These are phyloP conservation scores for Cheilosia grossa DNA, from an alignment of 2,888 invertebrate genomes.

Conservation along the genomic window DNA sequence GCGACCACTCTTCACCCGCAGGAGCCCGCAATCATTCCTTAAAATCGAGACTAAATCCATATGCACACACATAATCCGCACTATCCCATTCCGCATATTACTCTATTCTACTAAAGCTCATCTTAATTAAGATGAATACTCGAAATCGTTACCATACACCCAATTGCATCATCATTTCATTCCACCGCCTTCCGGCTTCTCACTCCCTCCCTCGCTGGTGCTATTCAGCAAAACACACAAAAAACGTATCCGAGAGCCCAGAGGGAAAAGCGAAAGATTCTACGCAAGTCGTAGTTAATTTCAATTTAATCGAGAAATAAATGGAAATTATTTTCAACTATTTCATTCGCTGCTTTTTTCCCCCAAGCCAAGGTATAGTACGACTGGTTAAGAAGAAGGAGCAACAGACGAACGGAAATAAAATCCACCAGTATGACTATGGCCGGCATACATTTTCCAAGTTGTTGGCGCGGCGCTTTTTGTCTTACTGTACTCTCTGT, in stretches of 20 bases:
- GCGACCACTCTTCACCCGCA: no score
- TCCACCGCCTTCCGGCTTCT: not conserved
- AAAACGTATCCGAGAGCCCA: not conserved
- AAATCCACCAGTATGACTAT: not conserved
- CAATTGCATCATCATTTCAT: not conserved
- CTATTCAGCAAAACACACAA: not conserved
- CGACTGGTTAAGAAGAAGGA: not conserved
- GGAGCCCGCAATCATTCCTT: no score
- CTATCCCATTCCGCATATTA: not conserved
- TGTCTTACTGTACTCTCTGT: not conserved
- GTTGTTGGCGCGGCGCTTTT: not conserved
- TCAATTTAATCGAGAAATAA: slow-evolving; percentile 69
- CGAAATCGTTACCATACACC: not conserved
- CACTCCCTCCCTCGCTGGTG: not conserved
- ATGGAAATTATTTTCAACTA: slow-evolving; percentile 12
- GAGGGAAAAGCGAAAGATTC: not conserved
- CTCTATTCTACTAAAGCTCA: not conserved
- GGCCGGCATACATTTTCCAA: not conserved
- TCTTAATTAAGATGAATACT: slow-evolving; percentile 3
- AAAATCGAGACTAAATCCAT: not conserved
- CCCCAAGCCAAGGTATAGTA: not conserved
- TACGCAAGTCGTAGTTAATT: slow-evolving; percentile 49
- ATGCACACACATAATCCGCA: not conserved
- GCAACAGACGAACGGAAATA: not conserved
- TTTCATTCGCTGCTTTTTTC: not conserved